Evolutionary conservation across 2,113 vertebrate species (phyloP), one percentile per base, ranked within the genome.

Genomic region (Marmota flaviventris): DNA sequence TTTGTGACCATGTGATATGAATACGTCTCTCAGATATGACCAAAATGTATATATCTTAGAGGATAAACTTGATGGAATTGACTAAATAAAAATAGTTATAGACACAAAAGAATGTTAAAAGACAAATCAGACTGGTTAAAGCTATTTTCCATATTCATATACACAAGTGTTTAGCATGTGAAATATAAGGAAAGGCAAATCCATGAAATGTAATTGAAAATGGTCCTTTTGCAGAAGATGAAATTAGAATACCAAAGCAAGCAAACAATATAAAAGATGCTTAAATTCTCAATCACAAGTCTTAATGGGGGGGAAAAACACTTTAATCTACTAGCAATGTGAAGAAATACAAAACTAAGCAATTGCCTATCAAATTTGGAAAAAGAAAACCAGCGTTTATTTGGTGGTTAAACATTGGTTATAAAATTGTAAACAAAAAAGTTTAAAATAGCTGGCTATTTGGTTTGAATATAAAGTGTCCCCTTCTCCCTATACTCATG

Each of bases 121-220:
- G 13, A 92, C 12, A 93, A 63, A 1, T 77, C 2, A 53, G 12
- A 67, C 32, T 75, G 51, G 24, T 25, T 42, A 2, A 79, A 69
- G 5, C 3, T 70, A 29, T 61, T 84, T 85, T 34, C 89, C 39
- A 85, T 6, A 37, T 89, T 79, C 48, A 42, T 67, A 58, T 58
- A 58, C 85, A 88, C 22, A 67, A 65, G 8, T 32, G 76, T 17
- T 63, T 42, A 72, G 39, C 16, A 92, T 3, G 5, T 53, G 34
- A n/a, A 72, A 78, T 88, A 83, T 22, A 94, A 91, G 69, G 32
- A 94, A 79, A 89, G 77, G 42, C 17, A 56, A 72, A 86, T 81
- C 2, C 32, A 37, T 65, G n/a, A 94, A 67, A 70, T 42, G 79
- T n/a, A 81, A 25, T 11, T 82, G n/a, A 85, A 92, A 90, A 87